Percentiles rank a stretch among this genome's conserved stretches.
These are phyloP conservation scores for Augochlora pura DNA, from an alignment of 1,140 invertebrate species.

Conservation along the genomic window DNA sequence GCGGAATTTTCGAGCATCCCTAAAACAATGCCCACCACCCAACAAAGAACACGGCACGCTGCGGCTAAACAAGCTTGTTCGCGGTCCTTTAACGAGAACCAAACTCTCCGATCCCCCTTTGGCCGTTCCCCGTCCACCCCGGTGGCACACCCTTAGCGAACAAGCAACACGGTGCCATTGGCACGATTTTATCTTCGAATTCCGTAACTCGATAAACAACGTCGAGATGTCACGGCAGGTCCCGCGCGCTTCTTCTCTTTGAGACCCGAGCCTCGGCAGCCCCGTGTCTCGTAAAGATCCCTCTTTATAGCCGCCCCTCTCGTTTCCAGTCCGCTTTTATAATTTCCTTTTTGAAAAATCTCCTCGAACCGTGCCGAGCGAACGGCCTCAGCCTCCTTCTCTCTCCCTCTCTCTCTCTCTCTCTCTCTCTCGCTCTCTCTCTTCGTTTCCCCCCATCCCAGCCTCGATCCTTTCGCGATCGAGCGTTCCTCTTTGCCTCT, in stretches of 20 bases:
- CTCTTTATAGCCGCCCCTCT: conserved; percentile 63
- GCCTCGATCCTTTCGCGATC: conserved; percentile 14
- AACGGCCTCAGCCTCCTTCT: not conserved
- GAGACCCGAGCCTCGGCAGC: conserved; percentile 45
- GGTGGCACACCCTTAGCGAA: conserved; percentile 8
- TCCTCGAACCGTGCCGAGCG: conserved; percentile 5
- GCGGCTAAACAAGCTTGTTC: conserved; percentile 33
- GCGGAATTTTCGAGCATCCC: not conserved
- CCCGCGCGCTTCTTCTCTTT: conserved; percentile 57
- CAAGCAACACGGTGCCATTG: conserved; percentile 35
- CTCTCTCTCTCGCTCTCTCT: not conserved
- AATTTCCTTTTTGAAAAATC: conserved; percentile 68
- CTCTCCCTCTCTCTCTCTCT: not conserved
- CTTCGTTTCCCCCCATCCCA: not conserved
- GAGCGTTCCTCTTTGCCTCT: not conserved
- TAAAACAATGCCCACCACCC: conserved; percentile 24
- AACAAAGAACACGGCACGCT: conserved; percentile 16
- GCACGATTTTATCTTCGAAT: conserved; percentile 72
- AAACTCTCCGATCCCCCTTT: conserved; percentile 16
- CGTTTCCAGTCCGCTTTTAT: conserved; percentile 64
- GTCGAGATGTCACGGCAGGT: conserved; percentile 56
- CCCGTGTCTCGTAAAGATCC: conserved; percentile 60
- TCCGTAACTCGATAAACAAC: conserved; percentile 78
- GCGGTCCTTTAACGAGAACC: conserved; percentile 50
- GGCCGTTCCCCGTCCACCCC: not conserved